phyloP scores from a whole-genome alignment of 2,888 invertebrate genomes.

The Mimachlamys varia region DNA sequence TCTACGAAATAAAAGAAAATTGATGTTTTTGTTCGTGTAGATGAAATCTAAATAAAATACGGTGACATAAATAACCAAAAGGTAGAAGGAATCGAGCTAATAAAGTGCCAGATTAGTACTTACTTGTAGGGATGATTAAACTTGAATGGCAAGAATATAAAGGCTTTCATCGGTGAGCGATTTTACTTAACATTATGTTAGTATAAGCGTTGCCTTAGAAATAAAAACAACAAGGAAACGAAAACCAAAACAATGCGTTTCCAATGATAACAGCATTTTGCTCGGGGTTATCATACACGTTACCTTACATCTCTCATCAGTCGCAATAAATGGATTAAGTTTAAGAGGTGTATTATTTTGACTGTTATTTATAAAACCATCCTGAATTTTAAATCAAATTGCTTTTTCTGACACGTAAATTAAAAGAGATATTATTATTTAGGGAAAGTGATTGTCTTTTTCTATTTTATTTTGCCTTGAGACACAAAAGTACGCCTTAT shows the following conservation, averaged over 20 bases:
- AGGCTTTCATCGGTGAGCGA: neutral
- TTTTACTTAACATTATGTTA: neutral
- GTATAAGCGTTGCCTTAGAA: slow-evolving; percentile 25
- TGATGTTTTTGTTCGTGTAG: neutral
- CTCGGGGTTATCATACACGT: neutral
- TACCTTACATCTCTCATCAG: neutral
- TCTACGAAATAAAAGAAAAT: neutral
- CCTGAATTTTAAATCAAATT: neutral
- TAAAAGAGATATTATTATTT: neutral
- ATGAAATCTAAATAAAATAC: neutral
- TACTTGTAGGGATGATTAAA: neutral
- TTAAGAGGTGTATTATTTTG: neutral
- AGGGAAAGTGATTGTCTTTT: neutral
- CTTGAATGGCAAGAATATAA: neutral
- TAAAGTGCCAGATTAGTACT: slow-evolving; percentile 20
- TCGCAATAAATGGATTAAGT: slow-evolving; percentile 5
- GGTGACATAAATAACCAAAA: neutral
- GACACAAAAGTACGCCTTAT: neutral
- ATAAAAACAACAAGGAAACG: neutral
- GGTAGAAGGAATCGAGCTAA: neutral
- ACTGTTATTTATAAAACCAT: slow-evolving; percentile 8
- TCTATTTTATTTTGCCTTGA: slow-evolving; percentile 6
- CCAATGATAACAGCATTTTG: neutral
- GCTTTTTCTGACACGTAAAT: neutral
- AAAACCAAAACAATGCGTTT: neutral